Conservation (phyloP, 2,113 vertebrate species). For the Phodopus roborovskii region DNA sequence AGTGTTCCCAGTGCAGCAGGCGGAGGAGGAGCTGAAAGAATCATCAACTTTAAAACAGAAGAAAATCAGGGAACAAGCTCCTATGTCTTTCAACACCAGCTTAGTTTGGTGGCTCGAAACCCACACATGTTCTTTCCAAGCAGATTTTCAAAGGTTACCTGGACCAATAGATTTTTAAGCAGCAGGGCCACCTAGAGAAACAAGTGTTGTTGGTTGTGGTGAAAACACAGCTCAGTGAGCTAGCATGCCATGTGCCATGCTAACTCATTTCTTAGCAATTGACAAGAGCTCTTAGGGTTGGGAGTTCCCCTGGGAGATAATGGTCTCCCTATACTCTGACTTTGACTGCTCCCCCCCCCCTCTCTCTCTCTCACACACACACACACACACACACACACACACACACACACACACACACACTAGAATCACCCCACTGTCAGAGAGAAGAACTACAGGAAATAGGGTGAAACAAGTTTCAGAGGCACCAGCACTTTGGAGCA, state of each 20-base stretch:
- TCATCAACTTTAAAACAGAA: neutral
- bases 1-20: neutral
- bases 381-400: neutral
- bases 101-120: neutral
- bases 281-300: neutral
- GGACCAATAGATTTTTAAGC: slow-evolving; percentile 33
- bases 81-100: neutral
- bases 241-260: neutral
- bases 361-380: neutral
- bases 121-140: neutral
- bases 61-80: neutral
- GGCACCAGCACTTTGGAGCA: neutral
- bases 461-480: neutral
- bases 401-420: neutral
- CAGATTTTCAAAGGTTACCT: neutral
- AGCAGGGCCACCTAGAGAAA: slow-evolving; percentile 3
- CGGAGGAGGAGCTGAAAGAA: neutral
- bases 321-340: neutral
- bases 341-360: neutral
- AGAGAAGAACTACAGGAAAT: neutral
- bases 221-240: neutral
- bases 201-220: neutral
- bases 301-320: neutral
- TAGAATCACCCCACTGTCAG: neutral
- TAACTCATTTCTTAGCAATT: neutral